Base-by-base conservation (phyloP, 2,797 vertebrate species). In the Paramormyrops hopkinsi region DNA sequence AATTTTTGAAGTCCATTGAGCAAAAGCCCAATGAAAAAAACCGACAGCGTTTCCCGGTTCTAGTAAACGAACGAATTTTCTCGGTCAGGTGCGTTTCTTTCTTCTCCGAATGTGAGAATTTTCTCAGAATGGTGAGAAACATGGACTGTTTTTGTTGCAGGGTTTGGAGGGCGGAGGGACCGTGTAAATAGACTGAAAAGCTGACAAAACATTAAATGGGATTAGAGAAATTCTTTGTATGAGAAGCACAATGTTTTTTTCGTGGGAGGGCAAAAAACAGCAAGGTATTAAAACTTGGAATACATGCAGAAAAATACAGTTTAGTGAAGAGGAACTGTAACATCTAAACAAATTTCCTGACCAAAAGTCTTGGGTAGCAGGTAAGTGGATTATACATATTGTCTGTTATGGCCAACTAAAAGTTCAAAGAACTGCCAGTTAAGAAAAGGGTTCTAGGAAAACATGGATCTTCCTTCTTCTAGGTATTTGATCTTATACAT, bases 231-330 rank as follows among this genome's bases (percentile, higher is more conserved):
- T 50, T 69, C 59, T 73, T 46, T 73, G 46, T 41, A 65, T 41
- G 65, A 73, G 65, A 79, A 29, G 50, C 41, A 51, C 25, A 79
- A 88, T 50, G 48, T 37, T 62, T 76, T 51, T 51, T 76, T 37
- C 44, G 73, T 79, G 33, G 73, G 73, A 41, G 37, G 65, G 29
- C 56, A 69, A 14, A 33, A 33, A 69, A 33, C 79, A n/a, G 37
- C 41, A 89, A 1, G 89, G 90, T 86, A 90, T 92, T 93, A 92
- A 92, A 19, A 44, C 37, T 87, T 0, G 0, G 19, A 54, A 73
- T n/a, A 37, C 48, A 59, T 53, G 89, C 82, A 76, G 88, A 56
- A 22, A 25, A 50, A 69, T 56, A 54, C 50, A 19, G 19, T 83
- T 37, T 25, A 54, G 65, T 19, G 19, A 33, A 87, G 48, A 89